Conservation (phyloP, 2,113 vertebrate species). For the Ellobius talpinus region DNA sequence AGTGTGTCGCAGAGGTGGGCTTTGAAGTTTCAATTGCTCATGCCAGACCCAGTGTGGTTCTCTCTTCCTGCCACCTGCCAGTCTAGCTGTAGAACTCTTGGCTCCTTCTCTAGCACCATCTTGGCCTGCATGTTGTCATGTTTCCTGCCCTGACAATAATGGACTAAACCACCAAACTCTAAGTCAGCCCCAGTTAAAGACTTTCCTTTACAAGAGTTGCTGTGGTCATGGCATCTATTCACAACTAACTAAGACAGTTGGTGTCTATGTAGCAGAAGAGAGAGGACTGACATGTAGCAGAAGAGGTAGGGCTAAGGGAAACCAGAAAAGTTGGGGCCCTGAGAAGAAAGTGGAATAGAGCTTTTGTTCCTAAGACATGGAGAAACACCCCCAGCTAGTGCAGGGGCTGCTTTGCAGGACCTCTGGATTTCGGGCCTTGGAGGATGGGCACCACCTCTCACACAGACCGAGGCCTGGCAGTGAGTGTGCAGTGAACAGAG, state of each 20-base stretch:
- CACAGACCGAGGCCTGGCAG: fast-evolving
- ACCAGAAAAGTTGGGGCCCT: background rate
- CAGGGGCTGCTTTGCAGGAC: background rate
- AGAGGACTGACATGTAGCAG: no score
- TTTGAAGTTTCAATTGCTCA: background rate
- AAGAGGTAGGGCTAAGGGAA: background rate
- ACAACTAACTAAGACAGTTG: background rate
- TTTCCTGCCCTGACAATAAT: no score
- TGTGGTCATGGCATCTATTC: background rate
- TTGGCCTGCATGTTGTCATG: no score
- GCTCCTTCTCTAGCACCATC: no score
- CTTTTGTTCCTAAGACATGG: background rate
- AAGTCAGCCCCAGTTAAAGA: no score
- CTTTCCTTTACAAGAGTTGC: background rate
- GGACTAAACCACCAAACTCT: no score
- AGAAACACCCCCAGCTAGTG: fast-evolving
- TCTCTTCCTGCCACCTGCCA: background rate
- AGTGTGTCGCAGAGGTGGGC: background rate
- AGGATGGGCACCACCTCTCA: background rate
- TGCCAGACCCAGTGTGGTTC: background rate
- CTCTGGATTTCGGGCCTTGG: background rate
- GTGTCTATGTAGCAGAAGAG: background rate
- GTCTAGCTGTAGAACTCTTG: no score
- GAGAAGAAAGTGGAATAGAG: fast-evolving
- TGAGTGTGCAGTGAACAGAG: no score